Conservation (phyloP, 2,797 vertebrate species). For the Takifugu rubripes region DNA sequence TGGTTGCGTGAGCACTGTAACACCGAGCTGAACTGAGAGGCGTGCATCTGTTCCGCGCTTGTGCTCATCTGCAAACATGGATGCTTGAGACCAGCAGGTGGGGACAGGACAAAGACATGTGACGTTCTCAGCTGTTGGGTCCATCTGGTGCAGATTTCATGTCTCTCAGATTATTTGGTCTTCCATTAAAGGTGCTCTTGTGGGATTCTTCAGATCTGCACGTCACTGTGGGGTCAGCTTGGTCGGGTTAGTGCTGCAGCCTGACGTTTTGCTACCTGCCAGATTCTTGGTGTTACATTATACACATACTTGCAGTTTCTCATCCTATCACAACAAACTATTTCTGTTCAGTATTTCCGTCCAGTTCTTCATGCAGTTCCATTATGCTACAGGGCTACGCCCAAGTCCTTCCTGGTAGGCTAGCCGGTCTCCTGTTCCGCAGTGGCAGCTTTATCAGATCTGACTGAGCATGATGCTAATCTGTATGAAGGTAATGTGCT, state of each 20-base stretch:
- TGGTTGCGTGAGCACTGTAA: neutral
- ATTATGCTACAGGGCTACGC: conserved; percentile 69
- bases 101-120: conserved; percentile 52
- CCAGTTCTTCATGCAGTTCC: conserved; percentile 65
- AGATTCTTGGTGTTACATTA: too few species aligned
- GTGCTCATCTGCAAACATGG: conserved; percentile 36
- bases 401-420: conserved; percentile 66
- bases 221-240: conserved; percentile 32
- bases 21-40: neutral
- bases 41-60: conserved; percentile 43
- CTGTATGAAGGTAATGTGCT: conserved; percentile 67
- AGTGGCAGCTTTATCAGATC: conserved; percentile 64
- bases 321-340: conserved; percentile 42
- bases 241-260: neutral
- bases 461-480: conserved; percentile 71
- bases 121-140: conserved; percentile 48
- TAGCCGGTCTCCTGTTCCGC: conserved; percentile 55
- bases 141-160: conserved; percentile 63
- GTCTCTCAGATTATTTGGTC: conserved; percentile 51
- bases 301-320: conserved; percentile 15
- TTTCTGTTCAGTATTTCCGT: conserved; percentile 54
- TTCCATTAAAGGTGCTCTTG: conserved; percentile 57
- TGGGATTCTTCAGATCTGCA: conserved; percentile 40
- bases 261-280: too few species aligned
- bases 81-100: conserved; percentile 46